Percentiles rank a stretch among this genome's conserved stretches.
These are phyloP conservation scores for Bos taurus DNA, from an alignment of 2,113 vertebrate species.

Conservation along the genomic window ARS-UCD2.0 NC_037336.1:10714001-10714500, in stretches of 20 bases:
- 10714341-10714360: neutral
- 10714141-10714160: neutral
- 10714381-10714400: neutral
- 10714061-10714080: neutral
- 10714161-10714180: neutral
- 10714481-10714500: neutral
- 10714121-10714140: neutral
- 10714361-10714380: neutral
- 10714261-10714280: neutral
- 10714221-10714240: neutral
- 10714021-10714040: neutral
- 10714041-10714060: neutral
- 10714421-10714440: neutral
- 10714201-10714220: neutral
- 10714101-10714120: neutral
- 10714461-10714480: neutral
- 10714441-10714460: neutral
- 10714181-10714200: neutral
- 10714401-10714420: neutral
- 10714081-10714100: neutral
- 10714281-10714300: neutral
- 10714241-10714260: neutral
- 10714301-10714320: neutral
- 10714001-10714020: neutral
- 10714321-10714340: neutral